These are phyloP conservation scores for Bos indicus DNA, from an alignment of 2,113 vertebrate species.

Conservation along the genomic window DNA sequence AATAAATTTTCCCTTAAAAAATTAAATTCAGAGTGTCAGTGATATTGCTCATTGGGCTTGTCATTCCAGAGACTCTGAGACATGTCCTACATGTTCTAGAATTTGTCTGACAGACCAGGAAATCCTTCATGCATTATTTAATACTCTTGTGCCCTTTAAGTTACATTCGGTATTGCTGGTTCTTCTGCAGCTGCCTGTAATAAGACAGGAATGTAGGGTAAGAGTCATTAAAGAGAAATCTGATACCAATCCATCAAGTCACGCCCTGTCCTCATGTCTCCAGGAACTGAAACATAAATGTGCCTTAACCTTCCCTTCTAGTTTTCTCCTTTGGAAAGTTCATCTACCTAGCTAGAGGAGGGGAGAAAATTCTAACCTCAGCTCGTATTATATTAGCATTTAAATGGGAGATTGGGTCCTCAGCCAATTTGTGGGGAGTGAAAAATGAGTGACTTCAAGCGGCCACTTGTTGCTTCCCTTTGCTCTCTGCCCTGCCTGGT, in stretches of 20 bases:
- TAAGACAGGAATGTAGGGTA: conserved; percentile 43
- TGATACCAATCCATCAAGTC: conserved; percentile 26
- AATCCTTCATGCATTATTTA: conserved; percentile 29
- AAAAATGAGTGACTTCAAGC: background rate
- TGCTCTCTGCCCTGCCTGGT: background rate
- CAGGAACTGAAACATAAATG: conserved; percentile 5
- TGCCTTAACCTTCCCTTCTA: background rate
- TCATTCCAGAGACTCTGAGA: background rate
- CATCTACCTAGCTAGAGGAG: background rate
- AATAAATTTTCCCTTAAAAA: conserved; percentile 6
- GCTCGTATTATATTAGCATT: background rate
- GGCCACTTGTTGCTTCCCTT: background rate
- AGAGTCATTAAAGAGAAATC: conserved; percentile 46
- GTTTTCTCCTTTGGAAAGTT: background rate
- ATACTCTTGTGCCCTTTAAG: background rate
- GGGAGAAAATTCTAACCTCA: background rate
- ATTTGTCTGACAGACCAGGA: conserved; percentile 24
- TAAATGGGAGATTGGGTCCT: background rate
- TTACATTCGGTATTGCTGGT: background rate
- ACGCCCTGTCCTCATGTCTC: background rate
- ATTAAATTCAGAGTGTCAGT: background rate
- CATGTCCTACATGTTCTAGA: background rate
- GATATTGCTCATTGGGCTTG: background rate
- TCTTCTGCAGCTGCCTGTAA: conserved; percentile 36
- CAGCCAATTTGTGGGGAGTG: background rate